A percentile compares a stretch with the other conserved stretches of the same genome.
Evolutionary conservation across 2,888 invertebrate species (phyloP).

Genomic region (Caenorhabditis drosophilae): DNA sequence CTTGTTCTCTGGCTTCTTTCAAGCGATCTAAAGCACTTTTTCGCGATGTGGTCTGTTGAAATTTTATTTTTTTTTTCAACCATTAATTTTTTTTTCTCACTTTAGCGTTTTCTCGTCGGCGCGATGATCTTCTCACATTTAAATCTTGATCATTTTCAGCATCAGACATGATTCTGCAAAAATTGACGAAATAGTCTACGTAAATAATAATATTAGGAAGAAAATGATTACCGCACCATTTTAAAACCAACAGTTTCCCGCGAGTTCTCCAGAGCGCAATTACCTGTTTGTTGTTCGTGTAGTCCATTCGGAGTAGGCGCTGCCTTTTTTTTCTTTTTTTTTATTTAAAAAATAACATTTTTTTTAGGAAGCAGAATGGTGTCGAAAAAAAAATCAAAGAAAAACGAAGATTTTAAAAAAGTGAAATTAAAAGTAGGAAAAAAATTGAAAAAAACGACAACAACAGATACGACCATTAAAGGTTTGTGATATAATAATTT

Average conservation of each 20-base stretch:
- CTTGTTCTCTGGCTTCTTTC: slow-evolving; percentile 40
- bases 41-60: slow-evolving; percentile 1
- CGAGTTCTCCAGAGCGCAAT: slow-evolving; percentile 16
- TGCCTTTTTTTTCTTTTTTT: not conserved
- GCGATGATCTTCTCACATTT: slow-evolving; percentile 27
- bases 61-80: no score
- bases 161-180: slow-evolving; percentile 19
- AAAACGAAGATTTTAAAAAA: slow-evolving; percentile 57
- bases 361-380: slow-evolving; percentile 9
- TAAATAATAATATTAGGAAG: not conserved
- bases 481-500: slow-evolving; percentile 5
- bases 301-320: not conserved
- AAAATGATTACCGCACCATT: not conserved
- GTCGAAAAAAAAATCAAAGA: slow-evolving; percentile 47
- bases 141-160: slow-evolving; percentile 16
- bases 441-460: slow-evolving; percentile 53
- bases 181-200: not conserved
- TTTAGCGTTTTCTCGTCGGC: slow-evolving; percentile 24
- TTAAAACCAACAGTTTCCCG: slow-evolving; percentile 6
- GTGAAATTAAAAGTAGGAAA: slow-evolving; percentile 62
- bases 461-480: slow-evolving; percentile 57
- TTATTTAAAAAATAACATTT: not conserved
- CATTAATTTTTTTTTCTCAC: no score
- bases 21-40: slow-evolving; percentile 45
- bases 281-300: slow-evolving; percentile 4